Evolutionary conservation across 2,797 vertebrate genomes (phyloP), one percentile per base, ranked within the genome.

Genomic region (Oreonectes daqikongensis): DNA sequence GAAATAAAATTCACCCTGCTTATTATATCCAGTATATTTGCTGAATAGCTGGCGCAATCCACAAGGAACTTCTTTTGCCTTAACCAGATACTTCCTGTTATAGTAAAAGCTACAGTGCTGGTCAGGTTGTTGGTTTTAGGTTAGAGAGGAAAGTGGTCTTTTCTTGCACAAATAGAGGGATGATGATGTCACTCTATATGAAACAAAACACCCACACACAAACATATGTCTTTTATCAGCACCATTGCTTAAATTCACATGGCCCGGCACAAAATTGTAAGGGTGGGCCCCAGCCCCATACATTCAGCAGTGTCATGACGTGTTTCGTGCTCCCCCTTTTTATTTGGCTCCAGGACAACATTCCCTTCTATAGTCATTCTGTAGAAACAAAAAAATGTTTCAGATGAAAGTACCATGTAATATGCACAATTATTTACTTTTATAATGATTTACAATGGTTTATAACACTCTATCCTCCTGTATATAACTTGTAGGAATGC

Each of bases 31-130:
- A 76, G 28, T 59, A 28, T 44, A 55, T 24, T 52, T 22, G 32
- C 14, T 18, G 44, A 81, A 81, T 70, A 64, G 69, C 71, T 79
- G 77, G 65, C 44, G n/a, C 35, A 64, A 32, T 79, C 50, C 65
- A 55, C 74, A 0, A 85, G 86, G 82, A 85, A 75, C 77, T 73
- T 84, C 82, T 74, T 53, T 22, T 77, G 69, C 35, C 74, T 77
- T 75, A 20, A 70, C 69, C 69, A 73, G 22, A 79, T 32, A 63
- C 52, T 72, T 77, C 65, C 78, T 63, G 69, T 55, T 72, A 48
- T 48, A 75, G 11, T 32, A n/a, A 46, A 75, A 75, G 26, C 63
- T 52, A 44, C 63, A 57, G 65, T 57, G 22, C 20, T 69, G 68
- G 72, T 48, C 50, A 60, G 38, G 38, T 71, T 64, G 17, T 63